Percentiles rank a stretch among this genome's conserved stretches.
These are phyloP conservation scores for Osedax fenrisi DNA, from an alignment of 2,888 invertebrate genomes.

Conservation along the genomic window DNA sequence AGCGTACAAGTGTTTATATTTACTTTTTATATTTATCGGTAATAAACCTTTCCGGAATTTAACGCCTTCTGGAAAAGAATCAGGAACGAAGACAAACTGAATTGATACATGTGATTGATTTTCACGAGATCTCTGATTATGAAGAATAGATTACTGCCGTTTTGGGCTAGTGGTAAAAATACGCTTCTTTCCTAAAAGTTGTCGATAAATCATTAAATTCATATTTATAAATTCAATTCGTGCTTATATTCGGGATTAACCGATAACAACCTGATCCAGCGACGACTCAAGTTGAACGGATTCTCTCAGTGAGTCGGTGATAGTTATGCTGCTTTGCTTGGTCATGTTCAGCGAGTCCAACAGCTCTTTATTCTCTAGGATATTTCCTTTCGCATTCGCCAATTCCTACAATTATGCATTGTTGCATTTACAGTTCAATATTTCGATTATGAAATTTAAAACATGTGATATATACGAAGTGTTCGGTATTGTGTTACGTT, in stretches of 20 bases:
- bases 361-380: slow-evolving; percentile 69
- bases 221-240: neutral
- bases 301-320: slow-evolving; percentile 61
- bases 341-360: slow-evolving; percentile 65
- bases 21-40: no score
- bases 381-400: slow-evolving; percentile 68
- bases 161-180: slow-evolving; percentile 58
- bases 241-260: neutral
- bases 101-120: slow-evolving; percentile 60
- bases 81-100: slow-evolving; percentile 56
- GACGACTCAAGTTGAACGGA: slow-evolving; percentile 56
- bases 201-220: neutral
- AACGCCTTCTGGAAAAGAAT: slow-evolving; percentile 55
- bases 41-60: slow-evolving; percentile 45
- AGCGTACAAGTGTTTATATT: no score
- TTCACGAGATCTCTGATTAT: slow-evolving; percentile 56
- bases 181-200: slow-evolving; percentile 58
- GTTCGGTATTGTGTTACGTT: no score
- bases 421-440: no score
- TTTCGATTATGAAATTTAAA: no score
- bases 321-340: slow-evolving; percentile 64
- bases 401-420: slow-evolving; percentile 51
- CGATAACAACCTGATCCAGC: slow-evolving; percentile 52
- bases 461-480: no score
- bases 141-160: slow-evolving; percentile 59